Evolutionary conservation across 2,113 vertebrate species (phyloP).

Genomic region (Ramphastos sulfuratus): DNA sequence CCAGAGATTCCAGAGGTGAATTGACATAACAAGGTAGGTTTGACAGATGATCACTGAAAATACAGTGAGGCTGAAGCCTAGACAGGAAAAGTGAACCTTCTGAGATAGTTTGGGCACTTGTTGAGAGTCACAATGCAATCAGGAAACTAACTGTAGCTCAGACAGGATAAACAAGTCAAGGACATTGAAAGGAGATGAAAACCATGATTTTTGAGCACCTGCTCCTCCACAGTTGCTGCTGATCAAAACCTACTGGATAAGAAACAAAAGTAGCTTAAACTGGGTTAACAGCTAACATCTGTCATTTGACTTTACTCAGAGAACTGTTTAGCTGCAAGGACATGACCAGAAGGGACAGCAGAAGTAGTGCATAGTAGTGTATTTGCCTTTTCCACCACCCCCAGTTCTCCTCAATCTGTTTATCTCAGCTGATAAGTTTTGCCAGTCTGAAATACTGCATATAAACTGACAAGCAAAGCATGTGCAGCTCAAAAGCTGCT

Average conservation of each 20-base stretch:
- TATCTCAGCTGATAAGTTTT: not conserved
- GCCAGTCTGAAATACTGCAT: not conserved
- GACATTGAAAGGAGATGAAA: constrained; percentile 30
- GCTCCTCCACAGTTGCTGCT: not conserved
- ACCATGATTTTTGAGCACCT: not conserved
- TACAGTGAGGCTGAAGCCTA: not conserved
- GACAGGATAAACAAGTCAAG: constrained; percentile 75
- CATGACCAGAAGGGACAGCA: not conserved
- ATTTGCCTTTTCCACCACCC: not conserved
- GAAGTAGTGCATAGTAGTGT: not conserved
- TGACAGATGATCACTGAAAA: not conserved
- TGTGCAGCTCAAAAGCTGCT: not conserved
- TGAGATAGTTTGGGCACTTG: not conserved
- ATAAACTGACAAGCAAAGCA: constrained; percentile 5
- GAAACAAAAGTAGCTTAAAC: constrained; percentile 67
- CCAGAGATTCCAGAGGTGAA: not conserved
- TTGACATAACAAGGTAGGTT: not conserved
- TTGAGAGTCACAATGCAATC: constrained; percentile 43
- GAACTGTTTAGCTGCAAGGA: not conserved
- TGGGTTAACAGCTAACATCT: constrained; percentile 17
- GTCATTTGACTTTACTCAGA: constrained; percentile 54
- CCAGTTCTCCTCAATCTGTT: not conserved
- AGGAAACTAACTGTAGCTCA: constrained; percentile 67
- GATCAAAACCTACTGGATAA: constrained; percentile 39
- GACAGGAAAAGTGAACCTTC: constrained; percentile 6